phyloP scores from a whole-genome alignment of 2,113 vertebrate genomes.

The Ceyx melanurus region DNA sequence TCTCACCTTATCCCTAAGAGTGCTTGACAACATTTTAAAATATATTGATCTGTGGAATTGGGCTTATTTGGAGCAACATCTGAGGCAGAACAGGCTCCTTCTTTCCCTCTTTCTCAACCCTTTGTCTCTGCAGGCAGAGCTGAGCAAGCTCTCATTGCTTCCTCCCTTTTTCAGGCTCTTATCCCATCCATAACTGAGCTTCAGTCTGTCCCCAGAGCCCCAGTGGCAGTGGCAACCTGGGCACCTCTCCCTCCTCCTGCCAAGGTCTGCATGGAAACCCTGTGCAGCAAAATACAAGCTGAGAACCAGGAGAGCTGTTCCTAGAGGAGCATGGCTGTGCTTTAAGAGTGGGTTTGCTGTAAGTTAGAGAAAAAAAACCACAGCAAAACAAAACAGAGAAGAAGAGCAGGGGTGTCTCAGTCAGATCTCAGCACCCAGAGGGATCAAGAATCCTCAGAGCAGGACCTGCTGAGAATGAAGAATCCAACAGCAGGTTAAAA shows the following conservation, averaged over 20 bases:
- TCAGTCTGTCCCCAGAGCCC: neutral
- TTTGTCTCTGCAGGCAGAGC: neutral
- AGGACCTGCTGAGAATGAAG: neutral
- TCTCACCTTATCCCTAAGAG: neutral
- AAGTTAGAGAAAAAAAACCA: neutral
- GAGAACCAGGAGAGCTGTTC: neutral
- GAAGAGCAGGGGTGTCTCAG: neutral
- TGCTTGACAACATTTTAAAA: neutral
- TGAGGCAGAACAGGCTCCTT: neutral
- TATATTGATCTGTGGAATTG: neutral
- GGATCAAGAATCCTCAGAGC: neutral
- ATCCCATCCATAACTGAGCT: neutral
- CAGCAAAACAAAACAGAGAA: neutral
- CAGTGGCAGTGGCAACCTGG: fast-evolving
- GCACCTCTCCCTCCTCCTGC: neutral
- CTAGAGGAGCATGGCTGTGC: neutral
- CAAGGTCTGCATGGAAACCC: neutral
- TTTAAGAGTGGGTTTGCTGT: neutral
- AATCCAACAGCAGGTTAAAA: neutral
- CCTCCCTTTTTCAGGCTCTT: neutral
- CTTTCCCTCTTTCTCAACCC: neutral
- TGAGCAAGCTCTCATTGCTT: neutral
- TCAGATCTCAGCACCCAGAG: neutral
- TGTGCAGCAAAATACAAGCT: neutral
- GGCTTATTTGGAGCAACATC: neutral